Conservation (phyloP, 2,888 invertebrate genomes). For the Drosophila kuntzei region DNA sequence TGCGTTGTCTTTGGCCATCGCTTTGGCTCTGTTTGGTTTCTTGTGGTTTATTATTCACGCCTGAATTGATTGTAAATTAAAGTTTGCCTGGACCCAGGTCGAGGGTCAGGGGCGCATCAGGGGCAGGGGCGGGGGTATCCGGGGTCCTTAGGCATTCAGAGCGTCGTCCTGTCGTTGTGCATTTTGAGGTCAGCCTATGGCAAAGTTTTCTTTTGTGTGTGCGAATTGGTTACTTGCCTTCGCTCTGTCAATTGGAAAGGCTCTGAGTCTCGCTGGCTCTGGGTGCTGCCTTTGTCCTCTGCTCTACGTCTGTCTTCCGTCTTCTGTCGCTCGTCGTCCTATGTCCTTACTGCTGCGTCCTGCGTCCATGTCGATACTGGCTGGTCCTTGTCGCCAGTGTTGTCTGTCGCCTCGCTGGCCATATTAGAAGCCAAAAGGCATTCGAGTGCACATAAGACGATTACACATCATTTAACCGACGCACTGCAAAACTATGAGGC, state of each 20-base stretch:
- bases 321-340: not conserved
- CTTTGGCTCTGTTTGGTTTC: constrained; percentile 74
- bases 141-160: constrained; percentile 46
- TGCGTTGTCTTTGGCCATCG: constrained; percentile 50
- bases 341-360: constrained; percentile 24
- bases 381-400: constrained; percentile 64
- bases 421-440: constrained; percentile 84
- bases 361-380: constrained; percentile 35
- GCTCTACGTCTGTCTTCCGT: no score
- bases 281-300: constrained; percentile 27
- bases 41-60: constrained; percentile 85
- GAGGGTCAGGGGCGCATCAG: not conserved
- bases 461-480: constrained; percentile 85
- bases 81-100: constrained; percentile 68
- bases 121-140: constrained; percentile 9
- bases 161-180: constrained; percentile 56
- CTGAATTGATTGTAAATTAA: constrained; percentile 85
- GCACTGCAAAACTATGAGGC: constrained; percentile 71
- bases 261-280: constrained; percentile 31
- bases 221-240: constrained; percentile 53
- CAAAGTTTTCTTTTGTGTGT: constrained; percentile 76
- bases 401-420: constrained; percentile 62
- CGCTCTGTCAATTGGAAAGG: not conserved
- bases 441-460: constrained; percentile 84
- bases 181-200: constrained; percentile 83